phyloP scores from a whole-genome alignment of 2,888 invertebrate species.

The Epistrophe grossulariae region DNA sequence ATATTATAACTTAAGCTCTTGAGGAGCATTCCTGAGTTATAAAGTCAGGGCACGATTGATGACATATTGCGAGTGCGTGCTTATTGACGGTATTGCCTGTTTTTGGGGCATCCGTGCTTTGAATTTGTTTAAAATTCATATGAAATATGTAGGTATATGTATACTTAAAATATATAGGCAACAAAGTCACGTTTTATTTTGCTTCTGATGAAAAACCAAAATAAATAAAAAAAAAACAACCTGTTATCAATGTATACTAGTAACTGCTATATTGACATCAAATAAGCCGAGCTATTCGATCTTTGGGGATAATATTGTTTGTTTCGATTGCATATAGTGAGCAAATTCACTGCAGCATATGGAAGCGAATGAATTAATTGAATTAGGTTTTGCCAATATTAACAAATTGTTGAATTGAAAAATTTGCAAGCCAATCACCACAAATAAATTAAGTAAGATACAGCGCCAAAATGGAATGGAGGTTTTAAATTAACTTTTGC shows the following conservation, averaged over 20 bases:
- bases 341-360: constrained; percentile 22
- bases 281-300: constrained; percentile 42
- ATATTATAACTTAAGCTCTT: constrained; percentile 32
- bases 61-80: constrained; percentile 55
- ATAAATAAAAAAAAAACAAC: constrained; percentile 30
- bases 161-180: neutral
- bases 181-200: constrained; percentile 67
- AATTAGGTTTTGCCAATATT: constrained; percentile 49
- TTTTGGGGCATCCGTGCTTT: constrained; percentile 71
- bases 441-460: neutral
- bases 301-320: constrained; percentile 24
- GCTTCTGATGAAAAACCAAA: constrained; percentile 36
- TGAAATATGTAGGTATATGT: neutral
- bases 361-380: constrained; percentile 45
- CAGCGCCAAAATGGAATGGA: neutral
- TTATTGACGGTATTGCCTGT: constrained; percentile 19
- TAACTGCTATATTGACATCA: constrained; percentile 39
- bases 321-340: neutral
- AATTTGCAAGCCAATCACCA: neutral
- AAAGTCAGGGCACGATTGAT: constrained; percentile 59
- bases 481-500: neutral
- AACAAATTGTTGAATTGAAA: constrained; percentile 20
- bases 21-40: neutral
- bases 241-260: neutral
- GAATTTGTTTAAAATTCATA: constrained; percentile 46